Evolutionary conservation across 2,797 vertebrate species (phyloP).

Genomic region (Chromis chromis): DNA sequence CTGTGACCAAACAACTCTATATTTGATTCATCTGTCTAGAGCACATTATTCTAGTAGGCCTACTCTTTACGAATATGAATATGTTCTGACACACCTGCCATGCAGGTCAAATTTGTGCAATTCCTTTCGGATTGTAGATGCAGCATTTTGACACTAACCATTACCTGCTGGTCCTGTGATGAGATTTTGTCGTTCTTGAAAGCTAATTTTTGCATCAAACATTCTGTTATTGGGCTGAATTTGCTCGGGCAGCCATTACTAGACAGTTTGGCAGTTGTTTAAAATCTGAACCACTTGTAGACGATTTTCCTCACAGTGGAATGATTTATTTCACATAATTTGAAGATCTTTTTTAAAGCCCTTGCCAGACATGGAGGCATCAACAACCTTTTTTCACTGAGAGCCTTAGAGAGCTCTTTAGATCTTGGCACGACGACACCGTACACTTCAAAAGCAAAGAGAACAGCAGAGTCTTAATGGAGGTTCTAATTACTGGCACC

Average conservation of each 20-base stretch:
- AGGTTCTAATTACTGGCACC: neutral
- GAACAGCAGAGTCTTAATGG: neutral
- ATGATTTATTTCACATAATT: too few relatives aligned
- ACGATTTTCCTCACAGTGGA: neutral
- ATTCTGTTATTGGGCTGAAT: neutral
- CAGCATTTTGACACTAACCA: neutral
- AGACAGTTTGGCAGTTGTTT: neutral
- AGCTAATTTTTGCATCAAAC: neutral
- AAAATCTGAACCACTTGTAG: neutral
- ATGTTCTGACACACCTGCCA: neutral
- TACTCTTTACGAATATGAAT: neutral
- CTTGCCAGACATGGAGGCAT: neutral
- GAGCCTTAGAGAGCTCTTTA: neutral
- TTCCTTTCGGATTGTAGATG: neutral
- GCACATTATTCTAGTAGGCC: neutral
- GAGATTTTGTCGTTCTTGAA: neutral
- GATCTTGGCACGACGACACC: too few relatives aligned
- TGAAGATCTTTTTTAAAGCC: too few relatives aligned
- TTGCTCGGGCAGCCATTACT: neutral
- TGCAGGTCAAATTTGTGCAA: neutral
- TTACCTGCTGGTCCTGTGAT: neutral
- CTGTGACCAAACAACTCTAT: neutral
- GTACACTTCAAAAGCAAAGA: neutral
- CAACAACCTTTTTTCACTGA: neutral
- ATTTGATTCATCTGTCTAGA: neutral